Base-by-base conservation (phyloP, 2,888 invertebrate genomes). In the Keiferia lycopersicella region DNA sequence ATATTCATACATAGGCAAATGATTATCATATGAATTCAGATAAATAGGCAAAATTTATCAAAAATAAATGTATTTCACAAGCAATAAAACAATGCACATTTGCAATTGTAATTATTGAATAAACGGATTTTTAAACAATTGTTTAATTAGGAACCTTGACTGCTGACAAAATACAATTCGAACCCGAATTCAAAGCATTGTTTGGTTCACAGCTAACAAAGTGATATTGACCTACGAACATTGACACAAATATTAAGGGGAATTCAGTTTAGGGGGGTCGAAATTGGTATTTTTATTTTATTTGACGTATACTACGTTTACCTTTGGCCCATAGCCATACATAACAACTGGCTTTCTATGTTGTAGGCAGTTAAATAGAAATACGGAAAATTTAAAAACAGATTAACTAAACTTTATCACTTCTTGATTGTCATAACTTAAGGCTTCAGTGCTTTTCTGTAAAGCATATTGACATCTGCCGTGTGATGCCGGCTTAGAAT, bases 41-140 rank as follows among this genome's bases (percentile, higher is more conserved):
- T n/a, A 41, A 6, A 41, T 10, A 2, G n/a, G 12, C 22, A 22
- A 50, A 50, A 20, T 50, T 50, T 20, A 14, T 1, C 16, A 16
- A 3, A 20, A 50, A 26, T 53, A 4, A 12, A 22, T 14, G 6
- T 22, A 53, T 53, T 53, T 22, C 51, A 53, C 22, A 22, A 26
- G 22, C 51, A 57, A 57, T 14, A 1, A 34, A 60, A 64, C 64
- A 64, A 64, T 64, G 26, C 56, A 14, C 38, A 64, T 64, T 64
- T 48, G 26, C 20, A 34, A 64, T 62, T 58, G 18, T 34, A 61
- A 61, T 58, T 39, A 20, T 51, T 30, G 48, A 51, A 39, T 8
- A 11, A 30, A 61, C 18, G 12, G 30, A 12, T 48, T 20, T 22
- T 51, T 50, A 59, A 22, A n/a, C n/a, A n/a, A 38, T 41, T 45